phyloP scores from a whole-genome alignment of 35 echinoderm and acorn worm genomes.

The Eucidaris tribuloides region DNA sequence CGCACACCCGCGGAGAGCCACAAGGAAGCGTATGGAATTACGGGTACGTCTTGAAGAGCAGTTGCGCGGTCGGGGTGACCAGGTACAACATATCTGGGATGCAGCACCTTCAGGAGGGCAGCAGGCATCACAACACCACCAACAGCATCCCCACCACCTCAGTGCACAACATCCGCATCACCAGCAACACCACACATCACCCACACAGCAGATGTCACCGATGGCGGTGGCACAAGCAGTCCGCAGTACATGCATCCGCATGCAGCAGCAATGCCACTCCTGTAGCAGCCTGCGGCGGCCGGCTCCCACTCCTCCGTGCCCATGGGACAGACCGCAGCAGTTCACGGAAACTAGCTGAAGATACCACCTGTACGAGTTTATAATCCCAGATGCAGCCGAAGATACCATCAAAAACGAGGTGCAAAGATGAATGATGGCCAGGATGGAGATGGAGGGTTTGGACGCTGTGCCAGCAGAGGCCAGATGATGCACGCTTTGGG shows the following conservation, averaged over 20 bases:
- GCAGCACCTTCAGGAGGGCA: slow-evolving; percentile 55
- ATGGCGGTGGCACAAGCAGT: background rate
- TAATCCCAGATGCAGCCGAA: too few relatives aligned
- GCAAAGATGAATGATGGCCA: slow-evolving; percentile 43
- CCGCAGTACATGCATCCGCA: background rate
- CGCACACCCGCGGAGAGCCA: slow-evolving; percentile 92
- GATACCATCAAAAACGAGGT: too few relatives aligned
- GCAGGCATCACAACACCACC: slow-evolving; percentile 36
- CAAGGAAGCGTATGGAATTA: slow-evolving; percentile 60
- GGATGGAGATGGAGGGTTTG: slow-evolving; percentile 35
- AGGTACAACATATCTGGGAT: slow-evolving; percentile 65
- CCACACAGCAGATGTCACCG: background rate
- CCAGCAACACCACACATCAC: background rate
- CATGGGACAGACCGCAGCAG: slow-evolving; percentile 28
- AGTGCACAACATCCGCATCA: background rate
- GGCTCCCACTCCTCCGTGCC: too few relatives aligned
- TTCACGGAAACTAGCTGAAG: slow-evolving; percentile 72
- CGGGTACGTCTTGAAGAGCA: slow-evolving; percentile 78
- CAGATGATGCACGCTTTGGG: slow-evolving; percentile 52
- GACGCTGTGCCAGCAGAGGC: background rate
- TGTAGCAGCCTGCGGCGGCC: too few relatives aligned
- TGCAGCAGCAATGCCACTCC: too few relatives aligned
- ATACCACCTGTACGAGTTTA: slow-evolving; percentile 61
- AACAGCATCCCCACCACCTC: slow-evolving; percentile 52
- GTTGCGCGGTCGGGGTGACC: slow-evolving; percentile 50